Conservation (phyloP, 1,140 invertebrate species). For the Olivierus martensii region DNA sequence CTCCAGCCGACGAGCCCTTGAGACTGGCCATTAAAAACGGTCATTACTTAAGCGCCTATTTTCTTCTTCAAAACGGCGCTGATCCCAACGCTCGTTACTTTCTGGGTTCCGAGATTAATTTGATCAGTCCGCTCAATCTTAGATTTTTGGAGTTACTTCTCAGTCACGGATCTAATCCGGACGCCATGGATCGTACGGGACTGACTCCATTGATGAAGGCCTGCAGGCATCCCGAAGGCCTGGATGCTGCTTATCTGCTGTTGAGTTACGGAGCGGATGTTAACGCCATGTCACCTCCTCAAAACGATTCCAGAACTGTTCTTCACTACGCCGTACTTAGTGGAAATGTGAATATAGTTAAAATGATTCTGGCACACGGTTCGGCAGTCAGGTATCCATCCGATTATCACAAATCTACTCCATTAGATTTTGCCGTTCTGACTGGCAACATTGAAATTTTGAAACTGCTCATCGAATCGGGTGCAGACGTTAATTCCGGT, state of each 20-base stretch:
- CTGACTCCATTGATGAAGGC: conserved; percentile 79
- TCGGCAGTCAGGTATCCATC: conserved; percentile 51
- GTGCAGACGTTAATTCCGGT: conserved; percentile 62
- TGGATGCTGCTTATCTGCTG: conserved; percentile 56
- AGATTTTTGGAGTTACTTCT: conserved; percentile 66
- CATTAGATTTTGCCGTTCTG: conserved; percentile 66
- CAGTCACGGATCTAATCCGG: conserved; percentile 68
- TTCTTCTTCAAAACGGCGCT: conserved; percentile 52
- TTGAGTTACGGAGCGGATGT: conserved; percentile 63
- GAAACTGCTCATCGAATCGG: conserved; percentile 36
- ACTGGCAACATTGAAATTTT: conserved; percentile 58
- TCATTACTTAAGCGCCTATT: conserved; percentile 51
- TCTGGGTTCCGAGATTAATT: conserved; percentile 77
- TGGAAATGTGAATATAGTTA: conserved; percentile 58
- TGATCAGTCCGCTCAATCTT: conserved; percentile 56
- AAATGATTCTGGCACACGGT: conserved; percentile 63
- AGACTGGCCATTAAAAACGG: conserved; percentile 70
- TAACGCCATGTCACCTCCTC: conserved; percentile 54
- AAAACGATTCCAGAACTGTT: conserved; percentile 66
- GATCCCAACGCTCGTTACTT: conserved; percentile 54
- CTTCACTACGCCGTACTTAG: conserved; percentile 75
- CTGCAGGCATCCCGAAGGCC: conserved; percentile 56
- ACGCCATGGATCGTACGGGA: conserved; percentile 63
- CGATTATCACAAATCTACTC: conserved; percentile 57
- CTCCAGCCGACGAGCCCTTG: conserved; percentile 51